Base-by-base conservation (phyloP, 1,140 invertebrate species). In the Drosophila guanche region DNA sequence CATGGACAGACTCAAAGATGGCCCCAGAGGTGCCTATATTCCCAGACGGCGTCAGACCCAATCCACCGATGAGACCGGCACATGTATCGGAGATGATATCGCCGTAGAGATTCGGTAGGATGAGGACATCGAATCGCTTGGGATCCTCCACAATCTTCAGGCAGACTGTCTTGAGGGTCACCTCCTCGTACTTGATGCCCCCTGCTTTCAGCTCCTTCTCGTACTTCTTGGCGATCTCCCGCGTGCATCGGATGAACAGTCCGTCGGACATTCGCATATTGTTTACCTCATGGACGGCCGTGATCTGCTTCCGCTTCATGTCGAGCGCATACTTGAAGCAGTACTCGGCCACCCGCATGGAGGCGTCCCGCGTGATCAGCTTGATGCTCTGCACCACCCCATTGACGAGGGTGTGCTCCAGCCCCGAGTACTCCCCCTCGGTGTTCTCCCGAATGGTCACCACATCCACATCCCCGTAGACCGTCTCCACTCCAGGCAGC, bases 191-290 rank as follows among this genome's bases (percentile, higher is more conserved):
- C 92, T 95, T 96, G 60, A 99, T 95, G 83, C 98, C 96, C n/a
- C 96, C 96, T 5, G 23, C 1, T 0, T 60, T 55, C 25, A 88
- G 5, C 14, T 88, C 12, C 20, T 56, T 52, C 60, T 89, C 76
- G 91, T 97, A 97, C 89, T 98, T 96, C 84, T 97, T 95, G 2
- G 98, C 98, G 74, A 97, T 95, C 68, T 99, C 97, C 53, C 98
- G 95, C 92, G 98, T 99, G 91, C 98, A 99, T 57, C 97, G 94
- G 81, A 99, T 93, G 93, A 99, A 99, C 10, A 99, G 94, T 79
- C 99, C 99, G 92, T 99, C 99, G 5, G 98, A 99, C 98, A 99
- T 99, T 89, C 98, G 95, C 97, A 99, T 99, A 84, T 99, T 99
- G 88, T 99, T 99, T 7, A 98, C 98, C 93, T 99, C 99, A 92